Evolutionary conservation across 2,113 vertebrate genomes (phyloP).

Genomic region (Boulengeromyrus knoepffleri): DNA sequence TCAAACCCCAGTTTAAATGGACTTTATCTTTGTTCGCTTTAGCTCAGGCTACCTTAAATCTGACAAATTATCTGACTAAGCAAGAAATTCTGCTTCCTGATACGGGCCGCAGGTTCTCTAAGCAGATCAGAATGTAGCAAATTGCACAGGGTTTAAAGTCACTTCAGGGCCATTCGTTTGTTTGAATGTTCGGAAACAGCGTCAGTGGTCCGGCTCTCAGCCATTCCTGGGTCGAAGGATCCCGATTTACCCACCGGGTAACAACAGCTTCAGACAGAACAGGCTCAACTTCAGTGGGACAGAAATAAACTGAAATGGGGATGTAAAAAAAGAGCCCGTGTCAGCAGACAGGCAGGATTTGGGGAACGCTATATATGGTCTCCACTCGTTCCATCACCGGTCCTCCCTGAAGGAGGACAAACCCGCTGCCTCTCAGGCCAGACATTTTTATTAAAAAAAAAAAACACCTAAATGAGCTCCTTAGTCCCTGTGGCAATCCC

Average conservation of each 20-base stretch:
- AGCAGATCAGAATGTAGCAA: not conserved
- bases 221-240: not conserved
- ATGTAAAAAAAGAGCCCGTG: not conserved
- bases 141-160: not conserved
- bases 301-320: slow-evolving; percentile 16
- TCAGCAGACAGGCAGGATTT: not conserved
- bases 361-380: slow-evolving; percentile 2
- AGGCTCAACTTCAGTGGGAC: not conserved
- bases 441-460: not conserved
- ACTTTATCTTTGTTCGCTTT: not conserved
- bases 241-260: not conserved
- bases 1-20: not conserved
- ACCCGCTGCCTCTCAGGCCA: not conserved
- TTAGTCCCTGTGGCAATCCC: not conserved
- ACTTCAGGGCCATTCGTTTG: not conserved
- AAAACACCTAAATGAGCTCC: not conserved
- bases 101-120: not conserved
- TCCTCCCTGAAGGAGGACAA: not conserved
- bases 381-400: not conserved
- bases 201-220: not conserved
- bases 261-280: not conserved
- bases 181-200: not conserved
- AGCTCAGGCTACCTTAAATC: not conserved
- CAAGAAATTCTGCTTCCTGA: not conserved
- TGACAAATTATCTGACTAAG: not conserved